Conservation (phyloP, 2,888 invertebrate genomes). For the Pyralis farinalis region DNA sequence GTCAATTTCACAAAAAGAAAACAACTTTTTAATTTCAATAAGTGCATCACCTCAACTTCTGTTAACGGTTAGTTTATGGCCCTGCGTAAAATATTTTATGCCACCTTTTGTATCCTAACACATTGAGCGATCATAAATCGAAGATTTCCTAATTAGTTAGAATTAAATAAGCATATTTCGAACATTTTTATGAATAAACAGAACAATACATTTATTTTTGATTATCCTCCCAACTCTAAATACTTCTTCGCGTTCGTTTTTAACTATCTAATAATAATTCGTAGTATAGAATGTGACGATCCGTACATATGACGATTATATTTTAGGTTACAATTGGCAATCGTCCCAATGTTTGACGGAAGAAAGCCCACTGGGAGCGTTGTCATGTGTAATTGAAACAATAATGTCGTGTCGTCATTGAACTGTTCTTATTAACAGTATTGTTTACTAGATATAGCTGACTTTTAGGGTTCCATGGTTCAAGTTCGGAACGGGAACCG, state of each 20-base stretch:
- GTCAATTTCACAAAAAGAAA: too few species aligned
- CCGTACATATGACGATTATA: slow-evolving; percentile 45
- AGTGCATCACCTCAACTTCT: too few species aligned
- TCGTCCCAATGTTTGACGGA: slow-evolving; percentile 54
- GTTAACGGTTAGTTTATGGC: too few species aligned
- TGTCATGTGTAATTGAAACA: slow-evolving; percentile 1
- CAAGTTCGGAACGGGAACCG: too few species aligned
- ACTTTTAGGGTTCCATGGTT: too few species aligned
- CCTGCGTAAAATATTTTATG: too few species aligned
- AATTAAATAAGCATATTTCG: neutral
- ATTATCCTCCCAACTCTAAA: slow-evolving; percentile 34
- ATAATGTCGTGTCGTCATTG: slow-evolving; percentile 1
- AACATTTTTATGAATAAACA: slow-evolving; percentile 7
- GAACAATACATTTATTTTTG: slow-evolving; percentile 29
- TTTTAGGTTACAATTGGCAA: slow-evolving; percentile 50
- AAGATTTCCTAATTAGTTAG: too few species aligned
- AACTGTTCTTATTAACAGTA: neutral
- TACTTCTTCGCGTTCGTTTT: slow-evolving; percentile 28
- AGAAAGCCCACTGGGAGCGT: slow-evolving; percentile 24
- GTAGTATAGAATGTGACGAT: slow-evolving; percentile 29
- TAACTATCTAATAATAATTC: slow-evolving; percentile 29
- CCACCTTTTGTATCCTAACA: too few species aligned
- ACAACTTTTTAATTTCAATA: too few species aligned
- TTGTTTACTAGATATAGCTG: neutral
- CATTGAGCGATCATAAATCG: too few species aligned